A percentile compares a stretch with the other conserved stretches of the same genome.
phyloP scores from a whole-genome alignment of 2,797 vertebrate genomes.

The Rhinichthys osculus region DNA sequence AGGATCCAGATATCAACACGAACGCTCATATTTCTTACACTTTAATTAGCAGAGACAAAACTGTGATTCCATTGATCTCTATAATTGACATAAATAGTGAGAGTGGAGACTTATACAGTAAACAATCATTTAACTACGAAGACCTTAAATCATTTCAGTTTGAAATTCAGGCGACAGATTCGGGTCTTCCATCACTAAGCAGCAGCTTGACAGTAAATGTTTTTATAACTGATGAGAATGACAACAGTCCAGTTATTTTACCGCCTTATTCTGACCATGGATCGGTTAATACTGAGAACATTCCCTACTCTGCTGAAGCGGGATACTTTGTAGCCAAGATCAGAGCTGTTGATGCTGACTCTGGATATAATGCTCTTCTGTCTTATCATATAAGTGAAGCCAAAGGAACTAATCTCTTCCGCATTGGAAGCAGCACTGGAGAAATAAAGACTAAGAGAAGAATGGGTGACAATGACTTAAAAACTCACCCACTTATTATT shows the following conservation, averaged over 20 bases:
- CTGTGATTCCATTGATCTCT: conserved; percentile 72
- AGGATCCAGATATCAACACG: conserved; percentile 76
- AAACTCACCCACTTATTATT: conserved; percentile 66
- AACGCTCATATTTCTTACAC: conserved; percentile 76
- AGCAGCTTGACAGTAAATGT: conserved; percentile 83
- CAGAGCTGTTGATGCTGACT: conserved; percentile 56
- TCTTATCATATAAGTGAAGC: conserved; percentile 72
- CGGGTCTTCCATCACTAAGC: conserved; percentile 78
- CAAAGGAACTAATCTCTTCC: conserved; percentile 62
- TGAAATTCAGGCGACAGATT: conserved; percentile 83
- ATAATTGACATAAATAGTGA: conserved; percentile 83
- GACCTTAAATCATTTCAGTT: conserved; percentile 83
- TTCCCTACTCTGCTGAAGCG: conserved; percentile 32
- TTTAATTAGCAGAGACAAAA: conserved; percentile 65
- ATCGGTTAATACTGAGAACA: conserved; percentile 38
- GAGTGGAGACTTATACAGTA: conserved; percentile 82
- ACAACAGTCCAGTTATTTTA: conserved; percentile 69
- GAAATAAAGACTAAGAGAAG: conserved; percentile 62
- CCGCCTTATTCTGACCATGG: conserved; percentile 68
- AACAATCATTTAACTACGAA: conserved; percentile 87
- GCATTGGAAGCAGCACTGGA: conserved; percentile 65
- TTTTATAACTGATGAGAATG: conserved; percentile 73
- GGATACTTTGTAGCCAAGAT: conserved; percentile 60
- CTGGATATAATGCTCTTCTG: conserved; percentile 65
- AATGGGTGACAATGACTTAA: conserved; percentile 60